A percentile compares a stretch with the other conserved stretches of the same genome.
Evolutionary conservation across 1,140 invertebrate genomes (phyloP).

Genomic region (Lepidurus apus): DNA sequence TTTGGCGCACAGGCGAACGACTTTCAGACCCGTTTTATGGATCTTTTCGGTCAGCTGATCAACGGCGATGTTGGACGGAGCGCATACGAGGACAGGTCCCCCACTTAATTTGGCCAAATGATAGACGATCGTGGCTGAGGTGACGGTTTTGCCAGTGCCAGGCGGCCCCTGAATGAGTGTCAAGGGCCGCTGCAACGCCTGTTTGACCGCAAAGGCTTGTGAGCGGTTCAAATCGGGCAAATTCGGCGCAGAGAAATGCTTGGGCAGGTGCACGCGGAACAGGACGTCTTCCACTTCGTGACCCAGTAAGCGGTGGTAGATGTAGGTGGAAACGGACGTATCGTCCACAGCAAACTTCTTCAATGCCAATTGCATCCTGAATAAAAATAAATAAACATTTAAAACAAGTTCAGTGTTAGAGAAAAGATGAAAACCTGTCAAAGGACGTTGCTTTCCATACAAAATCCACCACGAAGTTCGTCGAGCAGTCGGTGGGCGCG

Average conservation of each 20-base stretch:
- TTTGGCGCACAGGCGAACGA: slow-evolving; percentile 94
- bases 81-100: slow-evolving; percentile 94
- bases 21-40: slow-evolving; percentile 76
- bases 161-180: slow-evolving; percentile 83
- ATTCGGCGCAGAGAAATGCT: slow-evolving; percentile 94
- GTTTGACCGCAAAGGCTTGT: slow-evolving; percentile 98
- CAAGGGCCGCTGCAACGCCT: slow-evolving; percentile 91
- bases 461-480: slow-evolving; percentile 97
- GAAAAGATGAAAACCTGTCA: slow-evolving; percentile 63
- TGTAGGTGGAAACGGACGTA: slow-evolving; percentile 91
- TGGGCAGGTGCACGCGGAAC: slow-evolving; percentile 82
- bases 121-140: slow-evolving; percentile 98
- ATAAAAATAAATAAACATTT: slow-evolving; percentile 7
- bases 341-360: slow-evolving; percentile 95
- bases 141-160: slow-evolving; percentile 96
- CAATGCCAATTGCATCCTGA: slow-evolving; percentile 92
- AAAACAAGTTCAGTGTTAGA: background rate
- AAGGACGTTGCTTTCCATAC: slow-evolving; percentile 99
- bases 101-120: slow-evolving; percentile 88
- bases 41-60: slow-evolving; percentile 99
- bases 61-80: slow-evolving; percentile 97
- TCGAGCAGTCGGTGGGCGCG: slow-evolving; percentile 84
- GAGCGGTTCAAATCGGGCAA: slow-evolving; percentile 95
- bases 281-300: slow-evolving; percentile 95
- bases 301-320: slow-evolving; percentile 92